Evolutionary conservation across 2,113 vertebrate species (phyloP).

Genomic region (Siphamia tubifer): DNA sequence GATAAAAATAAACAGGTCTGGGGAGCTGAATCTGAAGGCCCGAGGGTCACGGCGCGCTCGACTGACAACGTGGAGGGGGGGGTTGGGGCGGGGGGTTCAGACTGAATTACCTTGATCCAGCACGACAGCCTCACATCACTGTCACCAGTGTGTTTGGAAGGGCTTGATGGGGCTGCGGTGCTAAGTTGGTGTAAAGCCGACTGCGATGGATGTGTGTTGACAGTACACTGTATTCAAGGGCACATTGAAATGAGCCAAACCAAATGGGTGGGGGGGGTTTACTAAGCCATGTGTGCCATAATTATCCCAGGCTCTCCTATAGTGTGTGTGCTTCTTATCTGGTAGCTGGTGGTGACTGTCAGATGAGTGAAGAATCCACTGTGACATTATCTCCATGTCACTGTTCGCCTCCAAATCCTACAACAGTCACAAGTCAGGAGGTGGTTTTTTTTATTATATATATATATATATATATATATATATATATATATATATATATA

Average conservation of each 20-base stretch:
- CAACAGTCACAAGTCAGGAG: slow-evolving; percentile 12
- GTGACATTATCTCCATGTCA: slow-evolving; percentile 53
- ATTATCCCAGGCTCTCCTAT: slow-evolving; percentile 60
- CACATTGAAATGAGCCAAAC: slow-evolving; percentile 77
- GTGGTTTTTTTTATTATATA: too few species aligned
- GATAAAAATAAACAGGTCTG: slow-evolving; percentile 84
- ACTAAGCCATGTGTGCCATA: slow-evolving; percentile 70
- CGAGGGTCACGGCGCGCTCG: slow-evolving; percentile 69
- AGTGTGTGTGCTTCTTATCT: slow-evolving; percentile 68
- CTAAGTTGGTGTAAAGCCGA: slow-evolving; percentile 75
- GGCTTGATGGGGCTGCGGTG: slow-evolving; percentile 73
- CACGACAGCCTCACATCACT: slow-evolving; percentile 82
- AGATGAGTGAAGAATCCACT: slow-evolving; percentile 49
- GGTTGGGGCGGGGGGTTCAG: slow-evolving; percentile 45
- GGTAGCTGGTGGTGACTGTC: slow-evolving; percentile 61
- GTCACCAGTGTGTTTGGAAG: slow-evolving; percentile 78
- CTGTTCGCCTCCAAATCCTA: slow-evolving; percentile 20
- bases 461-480: too few species aligned
- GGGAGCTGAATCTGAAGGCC: slow-evolving; percentile 70
- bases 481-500: too few species aligned
- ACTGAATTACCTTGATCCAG: slow-evolving; percentile 79
- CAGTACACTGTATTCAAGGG: slow-evolving; percentile 80
- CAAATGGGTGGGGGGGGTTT: slow-evolving; percentile 71
- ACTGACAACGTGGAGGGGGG: slow-evolving; percentile 59
- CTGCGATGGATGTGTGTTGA: slow-evolving; percentile 81